phyloP scores from a whole-genome alignment of 92 coral and sea anemone genomes.

The Phenganax stokvisi region DNA sequence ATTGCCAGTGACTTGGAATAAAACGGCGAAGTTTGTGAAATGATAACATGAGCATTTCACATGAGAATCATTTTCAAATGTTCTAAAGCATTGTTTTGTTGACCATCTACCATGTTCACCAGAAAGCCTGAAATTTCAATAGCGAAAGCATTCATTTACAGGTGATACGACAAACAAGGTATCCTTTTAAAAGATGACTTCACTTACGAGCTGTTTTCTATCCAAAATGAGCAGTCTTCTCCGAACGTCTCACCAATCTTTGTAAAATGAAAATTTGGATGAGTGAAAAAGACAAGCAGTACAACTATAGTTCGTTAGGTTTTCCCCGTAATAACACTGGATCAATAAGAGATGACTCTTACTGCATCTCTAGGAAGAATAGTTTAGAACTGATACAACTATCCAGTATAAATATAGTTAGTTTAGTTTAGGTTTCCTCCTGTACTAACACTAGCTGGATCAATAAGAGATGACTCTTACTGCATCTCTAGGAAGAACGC shows the following conservation, averaged over 20 bases:
- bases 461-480: no score
- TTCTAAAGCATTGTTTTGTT: background rate
- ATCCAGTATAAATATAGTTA: no score
- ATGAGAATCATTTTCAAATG: constrained; percentile 18
- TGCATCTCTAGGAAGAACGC: no score
- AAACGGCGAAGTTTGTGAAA: constrained; percentile 35
- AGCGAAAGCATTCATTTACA: background rate
- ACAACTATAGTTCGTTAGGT: no score
- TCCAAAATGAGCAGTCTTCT: constrained; percentile 24
- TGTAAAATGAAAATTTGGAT: background rate
- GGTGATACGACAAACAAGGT: no score
- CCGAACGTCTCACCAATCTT: background rate
- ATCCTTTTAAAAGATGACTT: no score
- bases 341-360: background rate
- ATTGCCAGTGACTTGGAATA: constrained; percentile 11
- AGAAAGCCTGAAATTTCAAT: background rate
- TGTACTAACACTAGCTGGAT: no score
- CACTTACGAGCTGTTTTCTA: constrained; percentile 33
- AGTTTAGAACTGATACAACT: no score
- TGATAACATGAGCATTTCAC: constrained; percentile 20
- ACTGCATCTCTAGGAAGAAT: background rate
- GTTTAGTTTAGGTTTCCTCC: no score
- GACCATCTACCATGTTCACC: constrained; percentile 39
- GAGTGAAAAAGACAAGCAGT: background rate
- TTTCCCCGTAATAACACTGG: no score